Base-by-base conservation (phyloP, 2,113 vertebrate genomes). In the Aythya baeri region DNA sequence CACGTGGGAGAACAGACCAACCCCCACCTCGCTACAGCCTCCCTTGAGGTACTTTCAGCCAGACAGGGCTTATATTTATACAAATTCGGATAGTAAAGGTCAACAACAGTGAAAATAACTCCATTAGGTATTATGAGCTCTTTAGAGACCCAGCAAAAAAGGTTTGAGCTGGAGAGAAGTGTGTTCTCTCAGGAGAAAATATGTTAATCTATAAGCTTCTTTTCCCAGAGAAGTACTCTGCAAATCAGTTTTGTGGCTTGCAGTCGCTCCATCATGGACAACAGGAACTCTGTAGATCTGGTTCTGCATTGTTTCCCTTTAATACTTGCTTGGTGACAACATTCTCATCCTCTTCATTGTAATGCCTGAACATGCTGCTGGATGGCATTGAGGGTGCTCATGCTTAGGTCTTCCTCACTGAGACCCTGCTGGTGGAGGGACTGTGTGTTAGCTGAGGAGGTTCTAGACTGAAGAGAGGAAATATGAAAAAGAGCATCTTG, bases 301-400 rank as follows among this genome's bases (percentile, higher is more conserved):
- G 15, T 2, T 2, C 3, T 0, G 0, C 13, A 8, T 22, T 72
- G 21, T 21, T 79, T 49, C 38, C 11, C 34, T 18, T 21, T 12
- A 34, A 20, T 7, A 26, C 4, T 17, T 50, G 8, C 14, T 83
- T 55, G 1, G 0, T 7, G 7, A 29, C 20, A 11, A 2, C 27
- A 4, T n/a, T 88, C 8, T 44, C 23, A n/a, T 43, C 3, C 15
- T 49, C 23, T 44, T 62, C 46, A 12, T 5, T 1, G 0, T 25
- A 36, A 27, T 0, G 0, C 11, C 21, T 1, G 2, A 25, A 8
- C 9, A 17, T 32, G 16, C 31, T 25, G 22, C n/a, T n/a, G 12
- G 11, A 13, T 1, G 3, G 7, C 63, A 15, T 13, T 44, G 43
- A 46, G 9, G 6, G 20, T 44, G 21, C 43, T 31, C 14, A 1